A percentile compares a stretch with the other conserved stretches of the same genome.
Evolutionary conservation across 2,113 vertebrate species (phyloP).

Genomic region (Anhinga rufa): DNA sequence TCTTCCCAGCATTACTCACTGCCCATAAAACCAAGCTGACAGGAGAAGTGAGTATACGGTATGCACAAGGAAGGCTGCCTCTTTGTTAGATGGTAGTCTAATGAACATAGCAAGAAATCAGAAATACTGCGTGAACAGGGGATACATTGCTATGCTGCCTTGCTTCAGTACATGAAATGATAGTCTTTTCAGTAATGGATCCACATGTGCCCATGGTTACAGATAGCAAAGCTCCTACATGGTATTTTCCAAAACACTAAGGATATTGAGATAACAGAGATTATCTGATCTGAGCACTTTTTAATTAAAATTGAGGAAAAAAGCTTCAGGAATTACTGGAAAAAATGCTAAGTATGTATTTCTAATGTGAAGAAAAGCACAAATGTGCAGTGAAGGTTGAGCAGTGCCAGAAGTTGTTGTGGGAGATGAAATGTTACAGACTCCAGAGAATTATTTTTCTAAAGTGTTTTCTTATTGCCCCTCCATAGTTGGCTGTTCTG

Average conservation of each 20-base stretch:
- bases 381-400: not conserved
- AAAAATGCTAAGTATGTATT: not conserved
- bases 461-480: not conserved
- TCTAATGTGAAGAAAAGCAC: not conserved
- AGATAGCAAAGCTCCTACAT: not conserved
- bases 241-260: not conserved
- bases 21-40: not conserved
- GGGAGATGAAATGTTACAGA: not conserved
- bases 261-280: not conserved
- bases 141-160: not conserved
- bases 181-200: not conserved
- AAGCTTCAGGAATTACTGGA: not conserved
- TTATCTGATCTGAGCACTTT: not conserved
- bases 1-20: not conserved
- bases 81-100: not conserved
- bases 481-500: not conserved
- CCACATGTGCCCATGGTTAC: not conserved
- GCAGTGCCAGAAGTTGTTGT: not conserved
- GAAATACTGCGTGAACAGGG: not conserved
- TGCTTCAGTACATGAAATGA: accelerated
- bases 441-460: not conserved
- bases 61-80: not conserved
- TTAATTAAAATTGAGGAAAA: not conserved
- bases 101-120: not conserved
- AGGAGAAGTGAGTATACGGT: accelerated